Conservation (phyloP, 1,140 invertebrate genomes). For the Samia ricini region DNA sequence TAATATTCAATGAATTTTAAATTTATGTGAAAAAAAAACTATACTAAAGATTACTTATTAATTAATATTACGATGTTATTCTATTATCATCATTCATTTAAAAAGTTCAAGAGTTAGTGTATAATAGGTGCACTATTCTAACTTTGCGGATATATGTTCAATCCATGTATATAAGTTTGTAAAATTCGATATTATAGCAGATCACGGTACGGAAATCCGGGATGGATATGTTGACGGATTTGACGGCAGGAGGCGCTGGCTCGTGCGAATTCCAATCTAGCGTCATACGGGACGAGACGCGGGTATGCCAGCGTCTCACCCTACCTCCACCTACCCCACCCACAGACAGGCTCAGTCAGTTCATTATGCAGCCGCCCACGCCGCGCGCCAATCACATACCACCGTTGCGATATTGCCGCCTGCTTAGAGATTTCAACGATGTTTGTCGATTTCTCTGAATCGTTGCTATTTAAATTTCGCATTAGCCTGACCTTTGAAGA, state of each 20-base stretch:
- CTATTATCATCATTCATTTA: no score
- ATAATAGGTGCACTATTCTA: no score
- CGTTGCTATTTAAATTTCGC: slow-evolving; percentile 14
- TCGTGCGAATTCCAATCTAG: slow-evolving; percentile 50
- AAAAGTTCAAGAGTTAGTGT: no score
- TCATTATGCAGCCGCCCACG: slow-evolving; percentile 70
- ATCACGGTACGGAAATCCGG: slow-evolving; percentile 19
- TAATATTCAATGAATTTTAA: no score
- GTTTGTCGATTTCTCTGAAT: slow-evolving; percentile 36
- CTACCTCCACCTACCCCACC: slow-evolving; percentile 23
- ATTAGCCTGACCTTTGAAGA: slow-evolving; percentile 3
- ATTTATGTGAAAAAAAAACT: no score
- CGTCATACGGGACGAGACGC: slow-evolving; percentile 37
- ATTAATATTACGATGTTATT: no score
- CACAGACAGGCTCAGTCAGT: slow-evolving; percentile 32
- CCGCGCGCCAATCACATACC: slow-evolving; percentile 68
- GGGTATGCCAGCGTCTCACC: slow-evolving; percentile 12
- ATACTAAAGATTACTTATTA: no score
- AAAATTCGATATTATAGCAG: slow-evolving; percentile 12
- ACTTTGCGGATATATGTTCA: no score
- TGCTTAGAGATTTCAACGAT: slow-evolving; percentile 52
- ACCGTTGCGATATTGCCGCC: slow-evolving; percentile 63
- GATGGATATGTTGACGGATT: slow-evolving; percentile 45
- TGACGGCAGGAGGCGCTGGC: slow-evolving; percentile 44
- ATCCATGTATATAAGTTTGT: no score